Conservation (phyloP, 2,888 invertebrate genomes). For the Monopis laevigella region DNA sequence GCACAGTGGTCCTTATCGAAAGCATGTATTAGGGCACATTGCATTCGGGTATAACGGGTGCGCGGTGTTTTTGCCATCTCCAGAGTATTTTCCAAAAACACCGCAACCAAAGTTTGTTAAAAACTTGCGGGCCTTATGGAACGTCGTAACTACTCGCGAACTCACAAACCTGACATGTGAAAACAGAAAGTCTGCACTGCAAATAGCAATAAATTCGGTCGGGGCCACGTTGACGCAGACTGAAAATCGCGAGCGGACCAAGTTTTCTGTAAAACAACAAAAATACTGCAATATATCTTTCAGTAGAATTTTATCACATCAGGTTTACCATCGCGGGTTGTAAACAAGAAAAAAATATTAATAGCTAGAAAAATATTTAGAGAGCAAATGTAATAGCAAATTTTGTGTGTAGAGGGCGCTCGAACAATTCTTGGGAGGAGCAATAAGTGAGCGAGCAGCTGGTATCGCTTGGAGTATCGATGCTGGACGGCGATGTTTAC, state of each 20-base stretch:
- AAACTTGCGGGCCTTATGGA: constrained; percentile 17
- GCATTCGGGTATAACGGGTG: no score
- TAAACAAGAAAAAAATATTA: neutral
- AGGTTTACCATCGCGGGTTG: constrained; percentile 10
- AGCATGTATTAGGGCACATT: no score
- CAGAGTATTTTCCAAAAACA: constrained; percentile 2
- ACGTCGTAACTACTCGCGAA: constrained; percentile 15
- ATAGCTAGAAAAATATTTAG: neutral
- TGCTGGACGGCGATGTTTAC: constrained; percentile 11
- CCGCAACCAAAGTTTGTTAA: constrained; percentile 6
- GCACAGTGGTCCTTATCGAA: no score
- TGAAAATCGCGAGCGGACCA: constrained; percentile 43
- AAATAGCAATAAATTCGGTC: constrained; percentile 56
- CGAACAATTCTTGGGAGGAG: constrained; percentile 5
- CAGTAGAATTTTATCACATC: constrained; percentile 22
- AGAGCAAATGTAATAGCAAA: neutral
- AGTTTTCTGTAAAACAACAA: constrained; percentile 49
- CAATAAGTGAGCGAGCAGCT: neutral
- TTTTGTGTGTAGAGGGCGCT: constrained; percentile 16
- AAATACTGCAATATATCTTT: constrained; percentile 55
- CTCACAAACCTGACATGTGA: constrained; percentile 34
- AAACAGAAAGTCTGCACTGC: constrained; percentile 49
- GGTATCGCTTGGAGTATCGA: constrained; percentile 5
- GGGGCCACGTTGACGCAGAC: constrained; percentile 45
- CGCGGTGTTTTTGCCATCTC: no score